These are phyloP conservation scores for Tethya wilhelma DNA, from an alignment of 37 sponge, comb jelly and placozoan genomes.

Conservation along the genomic window DNA sequence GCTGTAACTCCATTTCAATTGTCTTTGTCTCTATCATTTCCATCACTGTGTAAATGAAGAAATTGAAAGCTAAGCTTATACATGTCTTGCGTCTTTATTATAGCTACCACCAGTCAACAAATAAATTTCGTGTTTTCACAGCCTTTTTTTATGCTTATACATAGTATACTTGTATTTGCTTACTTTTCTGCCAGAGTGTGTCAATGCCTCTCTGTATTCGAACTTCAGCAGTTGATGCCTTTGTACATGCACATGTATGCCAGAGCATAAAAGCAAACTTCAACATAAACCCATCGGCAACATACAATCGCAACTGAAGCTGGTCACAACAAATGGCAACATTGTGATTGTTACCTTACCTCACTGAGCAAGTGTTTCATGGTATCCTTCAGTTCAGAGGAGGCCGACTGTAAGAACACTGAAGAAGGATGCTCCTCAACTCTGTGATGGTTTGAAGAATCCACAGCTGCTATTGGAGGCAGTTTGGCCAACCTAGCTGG, in stretches of 20 bases:
- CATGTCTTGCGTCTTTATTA: not conserved
- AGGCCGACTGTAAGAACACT: constrained; percentile 12
- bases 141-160: not conserved
- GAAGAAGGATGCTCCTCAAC: not conserved
- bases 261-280: not conserved
- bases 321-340: not conserved
- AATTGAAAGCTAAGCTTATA: not conserved
- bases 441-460: not conserved
- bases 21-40: constrained; percentile 24
- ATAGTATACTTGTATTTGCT: constrained; percentile 22
- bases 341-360: too few relatives aligned
- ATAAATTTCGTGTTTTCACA: not conserved
- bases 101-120: not conserved
- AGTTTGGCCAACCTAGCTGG: constrained; percentile 26
- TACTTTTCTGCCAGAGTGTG: constrained; percentile 56
- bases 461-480: not conserved
- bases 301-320: not conserved
- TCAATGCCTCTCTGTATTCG: constrained; percentile 44
- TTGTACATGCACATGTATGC: not conserved
- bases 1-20: constrained; percentile 18
- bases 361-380: constrained; percentile 45
- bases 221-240: constrained; percentile 46
- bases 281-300: not conserved
- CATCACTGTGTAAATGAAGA: constrained; percentile 33
- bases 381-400: constrained; percentile 31